A percentile compares a stretch with the other conserved stretches of the same genome.
Evolutionary conservation across 2,113 vertebrate species (phyloP).

Genomic region (Phainopepla nitens): DNA sequence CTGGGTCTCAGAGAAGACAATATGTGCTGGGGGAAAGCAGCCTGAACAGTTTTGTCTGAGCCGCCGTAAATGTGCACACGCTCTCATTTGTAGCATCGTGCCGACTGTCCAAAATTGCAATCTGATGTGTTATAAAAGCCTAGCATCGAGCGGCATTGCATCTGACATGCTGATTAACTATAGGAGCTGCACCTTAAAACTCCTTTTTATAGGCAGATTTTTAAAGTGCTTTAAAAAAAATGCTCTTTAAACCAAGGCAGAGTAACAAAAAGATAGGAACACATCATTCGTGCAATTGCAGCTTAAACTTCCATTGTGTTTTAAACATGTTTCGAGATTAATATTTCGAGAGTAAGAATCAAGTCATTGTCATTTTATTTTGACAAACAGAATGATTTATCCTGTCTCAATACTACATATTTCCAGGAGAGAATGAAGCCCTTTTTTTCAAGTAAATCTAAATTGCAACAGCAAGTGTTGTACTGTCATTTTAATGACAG

Average conservation of each 20-base stretch:
- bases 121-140: background rate
- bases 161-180: background rate
- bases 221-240: background rate
- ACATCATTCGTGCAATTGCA: background rate
- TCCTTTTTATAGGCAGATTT: background rate
- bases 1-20: background rate
- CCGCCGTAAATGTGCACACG: background rate
- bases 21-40: background rate
- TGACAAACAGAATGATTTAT: constrained; percentile 20
- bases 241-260: background rate
- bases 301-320: background rate
- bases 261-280: background rate
- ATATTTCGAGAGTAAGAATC: constrained; percentile 20
- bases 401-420: constrained; percentile 14
- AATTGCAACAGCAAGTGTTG: constrained; percentile 56
- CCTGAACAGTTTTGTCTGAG: background rate
- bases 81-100: background rate
- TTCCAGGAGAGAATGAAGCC: background rate
- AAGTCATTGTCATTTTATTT: constrained; percentile 39
- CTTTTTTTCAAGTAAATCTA: constrained; percentile 43
- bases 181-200: background rate
- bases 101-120: background rate
- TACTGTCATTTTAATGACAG: constrained; percentile 67
- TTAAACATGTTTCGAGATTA: background rate
- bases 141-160: background rate